Evolutionary conservation across 2,113 vertebrate species (phyloP).

Genomic region (Pseudopodoces humilis): DNA sequence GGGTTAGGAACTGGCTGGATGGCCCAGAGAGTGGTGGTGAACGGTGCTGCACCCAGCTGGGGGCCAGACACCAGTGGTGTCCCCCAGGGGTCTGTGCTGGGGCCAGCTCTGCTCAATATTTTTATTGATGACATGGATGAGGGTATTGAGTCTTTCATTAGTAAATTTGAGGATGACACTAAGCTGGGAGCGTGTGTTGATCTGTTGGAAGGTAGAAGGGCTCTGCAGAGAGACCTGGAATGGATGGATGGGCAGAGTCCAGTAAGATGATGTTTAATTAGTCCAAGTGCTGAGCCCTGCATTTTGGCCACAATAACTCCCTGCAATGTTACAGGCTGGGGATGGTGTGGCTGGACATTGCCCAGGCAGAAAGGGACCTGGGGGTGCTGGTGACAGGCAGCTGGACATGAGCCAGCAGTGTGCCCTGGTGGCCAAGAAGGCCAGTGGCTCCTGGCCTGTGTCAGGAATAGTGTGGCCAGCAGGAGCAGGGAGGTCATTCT

Average conservation of each 20-base stretch:
- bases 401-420: neutral
- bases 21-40: no score
- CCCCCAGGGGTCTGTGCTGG: no score
- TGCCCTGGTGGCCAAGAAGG: neutral
- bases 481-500: neutral
- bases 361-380: neutral
- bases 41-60: neutral
- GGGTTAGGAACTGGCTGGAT: neutral
- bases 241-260: neutral
- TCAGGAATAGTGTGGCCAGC: neutral
- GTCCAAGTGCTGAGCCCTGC: rapidly evolving
- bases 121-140: neutral
- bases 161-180: neutral
- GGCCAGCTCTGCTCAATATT: no score
- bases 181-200: neutral
- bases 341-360: neutral
- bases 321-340: neutral
- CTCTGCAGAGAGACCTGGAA: neutral
- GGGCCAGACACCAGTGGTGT: no score
- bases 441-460: neutral
- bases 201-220: neutral
- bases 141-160: no score
- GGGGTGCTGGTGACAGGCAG: neutral
- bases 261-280: no score
- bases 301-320: neutral